A percentile compares a stretch with the other conserved stretches of the same genome.
phyloP scores from a whole-genome alignment of 2,797 vertebrate species.

The Molossus alvarezi region DNA sequence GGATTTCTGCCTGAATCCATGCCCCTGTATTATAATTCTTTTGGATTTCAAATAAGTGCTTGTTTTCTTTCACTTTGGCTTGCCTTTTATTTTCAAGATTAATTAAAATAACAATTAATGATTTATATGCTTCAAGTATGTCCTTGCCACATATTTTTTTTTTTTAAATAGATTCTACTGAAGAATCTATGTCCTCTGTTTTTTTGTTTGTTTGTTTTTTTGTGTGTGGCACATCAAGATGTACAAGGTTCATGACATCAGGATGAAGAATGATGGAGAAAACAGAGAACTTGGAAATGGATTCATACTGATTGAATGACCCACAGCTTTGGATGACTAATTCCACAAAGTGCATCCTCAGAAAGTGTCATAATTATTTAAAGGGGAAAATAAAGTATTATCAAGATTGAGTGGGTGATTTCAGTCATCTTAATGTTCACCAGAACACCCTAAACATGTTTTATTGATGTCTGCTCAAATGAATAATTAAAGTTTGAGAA shows the following conservation, averaged over 20 bases:
- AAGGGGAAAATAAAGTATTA: neutral
- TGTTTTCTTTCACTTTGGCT: neutral
- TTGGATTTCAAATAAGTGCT: neutral
- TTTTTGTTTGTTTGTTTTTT: neutral
- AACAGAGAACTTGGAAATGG: neutral
- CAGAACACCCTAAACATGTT: neutral
- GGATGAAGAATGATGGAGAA: neutral
- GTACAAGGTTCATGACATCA: neutral
- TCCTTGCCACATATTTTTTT: neutral
- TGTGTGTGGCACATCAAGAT: neutral
- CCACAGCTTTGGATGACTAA: neutral
- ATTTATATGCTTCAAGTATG: neutral
- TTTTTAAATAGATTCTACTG: neutral
- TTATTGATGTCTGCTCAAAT: constrained; percentile 22
- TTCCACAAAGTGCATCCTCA: neutral
- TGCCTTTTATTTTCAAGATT: neutral
- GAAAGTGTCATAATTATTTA: neutral
- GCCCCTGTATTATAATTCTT: neutral
- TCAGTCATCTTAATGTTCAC: neutral
- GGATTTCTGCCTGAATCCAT: neutral
- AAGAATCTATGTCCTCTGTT: neutral
- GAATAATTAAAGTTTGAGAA: constrained; percentile 15
- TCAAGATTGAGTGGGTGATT: neutral
- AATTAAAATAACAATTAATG: neutral
- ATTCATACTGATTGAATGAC: neutral